These are phyloP conservation scores for Branchellion lobata DNA, from an alignment of 2,888 invertebrate species.

Conservation along the genomic window DNA sequence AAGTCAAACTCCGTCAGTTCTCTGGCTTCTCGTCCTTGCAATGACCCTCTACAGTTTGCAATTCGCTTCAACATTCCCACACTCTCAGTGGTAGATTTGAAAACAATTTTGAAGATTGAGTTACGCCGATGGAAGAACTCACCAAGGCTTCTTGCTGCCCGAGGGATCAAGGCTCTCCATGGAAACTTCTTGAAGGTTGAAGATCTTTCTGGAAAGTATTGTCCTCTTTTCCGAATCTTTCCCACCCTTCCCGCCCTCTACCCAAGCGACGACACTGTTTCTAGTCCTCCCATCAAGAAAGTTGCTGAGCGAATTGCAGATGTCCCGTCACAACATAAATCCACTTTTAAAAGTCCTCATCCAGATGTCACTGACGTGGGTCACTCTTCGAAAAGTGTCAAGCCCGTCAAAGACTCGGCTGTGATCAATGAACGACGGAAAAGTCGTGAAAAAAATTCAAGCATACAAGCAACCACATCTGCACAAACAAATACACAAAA, in stretches of 20 bases:
- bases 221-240: not conserved
- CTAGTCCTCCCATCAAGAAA: no score
- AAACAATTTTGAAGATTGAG: not conserved
- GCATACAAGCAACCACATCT: not conserved
- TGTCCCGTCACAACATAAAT: no score
- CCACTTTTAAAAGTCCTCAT: no score
- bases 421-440: no score
- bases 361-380: no score
- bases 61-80: conserved; percentile 6
- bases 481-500: no score
- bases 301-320: no score
- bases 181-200: not conserved
- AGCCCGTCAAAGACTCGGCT: no score
- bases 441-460: not conserved
- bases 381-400: not conserved
- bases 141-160: not conserved
- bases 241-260: no score
- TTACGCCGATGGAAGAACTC: not conserved
- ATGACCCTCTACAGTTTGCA: conserved; percentile 2
- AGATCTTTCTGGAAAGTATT: not conserved
- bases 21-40: not conserved
- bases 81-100: not conserved
- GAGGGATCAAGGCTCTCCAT: not conserved
- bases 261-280: no score
- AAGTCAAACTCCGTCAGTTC: conserved; percentile 1